Evolutionary conservation across 2,888 invertebrate species (phyloP).

Genomic region (Erebia epiphron): DNA sequence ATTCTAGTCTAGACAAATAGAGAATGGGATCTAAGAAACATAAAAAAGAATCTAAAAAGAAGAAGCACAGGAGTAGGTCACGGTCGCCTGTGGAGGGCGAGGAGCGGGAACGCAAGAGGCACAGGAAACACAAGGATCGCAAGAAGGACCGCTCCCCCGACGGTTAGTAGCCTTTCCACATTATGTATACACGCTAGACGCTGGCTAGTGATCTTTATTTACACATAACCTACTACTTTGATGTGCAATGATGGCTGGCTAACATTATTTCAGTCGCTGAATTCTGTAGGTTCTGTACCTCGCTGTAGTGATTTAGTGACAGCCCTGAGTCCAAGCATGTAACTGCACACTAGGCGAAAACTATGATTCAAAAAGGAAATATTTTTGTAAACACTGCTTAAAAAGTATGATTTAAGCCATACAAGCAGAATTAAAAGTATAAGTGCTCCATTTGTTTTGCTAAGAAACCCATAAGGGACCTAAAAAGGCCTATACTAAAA

Average conservation of each 20-base stretch:
- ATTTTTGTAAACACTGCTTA: too few relatives aligned
- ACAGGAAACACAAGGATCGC: constrained; percentile 82
- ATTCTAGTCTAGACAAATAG: background rate
- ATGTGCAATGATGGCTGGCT: background rate
- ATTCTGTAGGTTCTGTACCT: background rate
- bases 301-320: too few relatives aligned
- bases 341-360: too few relatives aligned
- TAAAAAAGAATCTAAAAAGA: constrained; percentile 86
- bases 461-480: too few relatives aligned
- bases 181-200: constrained; percentile 48
- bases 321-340: too few relatives aligned
- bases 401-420: too few relatives aligned
- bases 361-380: too few relatives aligned
- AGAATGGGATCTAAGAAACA: constrained; percentile 89
- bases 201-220: constrained; percentile 56
- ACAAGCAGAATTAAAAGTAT: too few relatives aligned
- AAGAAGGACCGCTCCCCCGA: constrained; percentile 81
- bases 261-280: background rate
- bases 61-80: constrained; percentile 84
- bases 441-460: too few relatives aligned
- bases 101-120: constrained; percentile 80
- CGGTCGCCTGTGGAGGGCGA: constrained; percentile 81
- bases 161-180: constrained; percentile 70
- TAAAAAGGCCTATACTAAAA: too few relatives aligned
- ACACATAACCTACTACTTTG: constrained; percentile 24